phyloP scores from a whole-genome alignment of 2,113 vertebrate genomes.

The Marmota flaviventris region DNA sequence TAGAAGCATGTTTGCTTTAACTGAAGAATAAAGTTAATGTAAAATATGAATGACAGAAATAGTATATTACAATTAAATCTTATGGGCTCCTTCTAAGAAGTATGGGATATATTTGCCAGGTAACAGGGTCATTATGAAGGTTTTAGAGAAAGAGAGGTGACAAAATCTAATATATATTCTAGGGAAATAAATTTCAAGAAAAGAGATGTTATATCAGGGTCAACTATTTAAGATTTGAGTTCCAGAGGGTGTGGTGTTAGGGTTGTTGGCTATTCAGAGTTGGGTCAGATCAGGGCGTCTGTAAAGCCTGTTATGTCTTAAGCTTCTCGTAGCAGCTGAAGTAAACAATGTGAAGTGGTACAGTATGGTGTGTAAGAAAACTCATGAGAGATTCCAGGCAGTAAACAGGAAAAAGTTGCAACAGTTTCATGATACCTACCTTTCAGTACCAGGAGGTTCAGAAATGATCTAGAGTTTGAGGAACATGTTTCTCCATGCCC shows the following conservation, averaged over 20 bases:
- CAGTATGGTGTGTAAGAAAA: fast-evolving
- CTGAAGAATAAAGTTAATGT: neutral
- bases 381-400: neutral
- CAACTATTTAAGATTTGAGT: neutral
- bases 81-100: neutral
- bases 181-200: neutral
- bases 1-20: neutral
- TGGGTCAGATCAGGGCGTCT: neutral
- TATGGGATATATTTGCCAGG: neutral
- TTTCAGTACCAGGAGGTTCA: neutral
- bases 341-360: neutral
- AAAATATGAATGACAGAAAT: neutral
- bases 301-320: neutral
- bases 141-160: slow-evolving; percentile 24
- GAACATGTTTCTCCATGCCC: neutral
- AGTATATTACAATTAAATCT: neutral
- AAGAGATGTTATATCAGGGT: neutral
- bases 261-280: neutral
- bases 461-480: neutral
- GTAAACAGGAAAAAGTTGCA: neutral
- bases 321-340: neutral
- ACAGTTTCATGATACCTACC: neutral
- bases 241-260: neutral
- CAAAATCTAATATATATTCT: neutral
- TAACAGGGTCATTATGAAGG: neutral